Evolutionary conservation across 1,140 invertebrate species (phyloP).

Genomic region (Gonatopus flavifemur): DNA sequence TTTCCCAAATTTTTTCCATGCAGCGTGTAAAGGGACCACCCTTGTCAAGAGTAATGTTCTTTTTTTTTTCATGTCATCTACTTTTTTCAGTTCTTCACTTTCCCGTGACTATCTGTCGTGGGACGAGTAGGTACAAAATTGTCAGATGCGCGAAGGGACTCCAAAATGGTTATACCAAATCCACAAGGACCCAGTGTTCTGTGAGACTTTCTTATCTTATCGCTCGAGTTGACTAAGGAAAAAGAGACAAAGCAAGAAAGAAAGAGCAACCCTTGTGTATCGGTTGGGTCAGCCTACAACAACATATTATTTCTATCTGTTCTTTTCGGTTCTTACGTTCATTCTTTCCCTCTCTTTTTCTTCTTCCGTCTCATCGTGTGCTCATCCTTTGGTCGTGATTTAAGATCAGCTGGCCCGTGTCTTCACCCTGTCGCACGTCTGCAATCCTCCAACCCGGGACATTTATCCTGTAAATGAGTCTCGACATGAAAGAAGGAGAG

Average conservation of each 20-base stretch:
- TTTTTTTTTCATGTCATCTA: too few species aligned
- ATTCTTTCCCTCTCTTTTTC: not conserved
- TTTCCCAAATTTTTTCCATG: constrained; percentile 1
- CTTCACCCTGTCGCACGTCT: constrained; percentile 5
- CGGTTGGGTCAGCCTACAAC: constrained; percentile 14
- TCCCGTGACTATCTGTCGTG: constrained; percentile 23
- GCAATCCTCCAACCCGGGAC: not conserved
- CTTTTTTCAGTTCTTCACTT: not conserved
- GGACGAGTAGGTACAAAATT: constrained; percentile 36
- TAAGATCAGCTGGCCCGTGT: constrained; percentile 19
- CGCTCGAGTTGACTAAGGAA: constrained; percentile 17
- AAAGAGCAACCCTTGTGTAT: constrained; percentile 24
- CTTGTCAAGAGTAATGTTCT: constrained; percentile 20
- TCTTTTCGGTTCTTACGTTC: not conserved
- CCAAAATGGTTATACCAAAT: too few species aligned
- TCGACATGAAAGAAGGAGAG: not conserved
- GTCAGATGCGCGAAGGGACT: constrained; percentile 31
- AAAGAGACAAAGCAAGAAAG: too few species aligned
- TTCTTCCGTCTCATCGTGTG: not conserved
- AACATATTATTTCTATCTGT: too few species aligned
- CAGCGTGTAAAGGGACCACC: constrained; percentile 18
- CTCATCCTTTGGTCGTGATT: constrained; percentile 23
- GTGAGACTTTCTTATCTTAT: constrained; percentile 38
- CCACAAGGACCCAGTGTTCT: too few species aligned
- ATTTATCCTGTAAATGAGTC: constrained; percentile 24